Conservation (phyloP, 2,888 invertebrate genomes). For the Busseola fusca region DNA sequence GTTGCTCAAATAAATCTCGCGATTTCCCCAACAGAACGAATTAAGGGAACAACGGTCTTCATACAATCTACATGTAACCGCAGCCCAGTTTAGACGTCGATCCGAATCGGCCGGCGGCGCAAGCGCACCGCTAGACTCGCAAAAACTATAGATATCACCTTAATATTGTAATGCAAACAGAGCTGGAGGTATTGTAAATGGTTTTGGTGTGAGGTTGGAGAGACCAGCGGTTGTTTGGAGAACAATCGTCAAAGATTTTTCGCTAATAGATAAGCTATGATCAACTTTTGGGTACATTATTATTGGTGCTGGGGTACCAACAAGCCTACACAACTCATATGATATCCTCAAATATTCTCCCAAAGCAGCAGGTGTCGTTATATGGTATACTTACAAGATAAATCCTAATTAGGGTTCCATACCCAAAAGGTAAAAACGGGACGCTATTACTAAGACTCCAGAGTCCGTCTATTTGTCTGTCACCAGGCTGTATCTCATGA, state of each 20-base stretch:
- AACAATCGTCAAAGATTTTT: not conserved
- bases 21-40: slow-evolving; percentile 56
- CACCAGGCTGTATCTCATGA: too few relatives aligned
- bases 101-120: slow-evolving; percentile 65
- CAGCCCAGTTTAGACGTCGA: slow-evolving; percentile 64
- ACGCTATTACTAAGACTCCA: too few relatives aligned
- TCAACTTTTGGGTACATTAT: too few relatives aligned
- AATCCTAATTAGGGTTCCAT: too few relatives aligned
- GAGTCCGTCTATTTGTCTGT: too few relatives aligned
- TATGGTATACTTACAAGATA: too few relatives aligned
- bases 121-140: slow-evolving; percentile 68
- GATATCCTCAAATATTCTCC: too few relatives aligned
- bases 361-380: too few relatives aligned
- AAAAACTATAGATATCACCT: slow-evolving; percentile 78
- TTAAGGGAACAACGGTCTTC: slow-evolving; percentile 53
- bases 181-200: slow-evolving; percentile 76
- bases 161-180: slow-evolving; percentile 80
- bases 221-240: slow-evolving; percentile 27
- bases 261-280: not conserved
- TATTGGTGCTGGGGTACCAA: too few relatives aligned
- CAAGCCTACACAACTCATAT: too few relatives aligned
- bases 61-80: slow-evolving; percentile 66
- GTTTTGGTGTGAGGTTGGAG: slow-evolving; percentile 58
- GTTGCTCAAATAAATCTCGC: slow-evolving; percentile 60
- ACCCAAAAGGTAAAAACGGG: too few relatives aligned